Base-by-base conservation (phyloP, 2,113 vertebrate genomes). In the Thymallus thymallus region DNA sequence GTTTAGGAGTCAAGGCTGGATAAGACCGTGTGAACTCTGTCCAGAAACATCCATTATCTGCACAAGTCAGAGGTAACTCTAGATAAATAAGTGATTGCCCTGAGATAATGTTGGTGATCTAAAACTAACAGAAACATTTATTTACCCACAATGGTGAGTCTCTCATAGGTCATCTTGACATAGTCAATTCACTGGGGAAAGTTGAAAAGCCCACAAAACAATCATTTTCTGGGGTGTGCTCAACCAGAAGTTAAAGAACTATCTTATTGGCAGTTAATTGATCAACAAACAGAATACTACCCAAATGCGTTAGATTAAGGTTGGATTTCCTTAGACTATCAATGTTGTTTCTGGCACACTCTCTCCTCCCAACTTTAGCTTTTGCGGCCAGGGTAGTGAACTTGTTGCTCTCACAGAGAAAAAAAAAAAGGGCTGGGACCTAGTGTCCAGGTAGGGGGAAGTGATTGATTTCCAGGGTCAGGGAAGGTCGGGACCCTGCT, bases 391-490 rank as follows among this genome's bases (percentile, higher is more conserved):
- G 29, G 55, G 51, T 46, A 76, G 10, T 46, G 73, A 76, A 79
- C 63, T 56, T 69, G 55, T 64, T 64, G 32, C 68, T 45, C 30
- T 67, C n/a, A 64, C 58, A 65, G 72, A 63, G 60, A n/a, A 22
- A 16, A 18, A 29, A n/a, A 22, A 16, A 18, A 29, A 32, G 24
- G 12, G 32, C 23, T 24, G 41, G 56, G 60, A 55, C 69, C 65
- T 72, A 51, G 46, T 48, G 51, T 71, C 16, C 73, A 69, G 72
- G 74, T 18, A 60, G 45, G 45, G 35, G 56, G 56, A 82, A 74
- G 51, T 70, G 58, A 77, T 70, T 81, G 29, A 69, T 76, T 80
- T 60, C 69, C 66, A 58, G 68, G 62, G 71, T 69, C 48, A 66
- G 46, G 16, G 62, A 41, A 71, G 60, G 46, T 75, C 55, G 35